A percentile compares a stretch with the other conserved stretches of the same genome.
Evolutionary conservation across 2,888 invertebrate species (phyloP).

Genomic region (Conistra vaccinii): DNA sequence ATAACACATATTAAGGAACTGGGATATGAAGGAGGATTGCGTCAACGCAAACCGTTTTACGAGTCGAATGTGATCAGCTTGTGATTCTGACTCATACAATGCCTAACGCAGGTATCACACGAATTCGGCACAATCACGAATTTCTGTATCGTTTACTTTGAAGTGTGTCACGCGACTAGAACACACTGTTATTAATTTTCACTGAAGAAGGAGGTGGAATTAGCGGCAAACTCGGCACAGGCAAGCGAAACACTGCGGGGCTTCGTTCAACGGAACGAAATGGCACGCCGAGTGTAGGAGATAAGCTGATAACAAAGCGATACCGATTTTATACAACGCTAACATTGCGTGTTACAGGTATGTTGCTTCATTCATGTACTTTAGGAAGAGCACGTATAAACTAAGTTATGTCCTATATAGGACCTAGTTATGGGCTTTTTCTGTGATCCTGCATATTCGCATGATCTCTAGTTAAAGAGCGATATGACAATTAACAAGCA

Average conservation of each 20-base stretch:
- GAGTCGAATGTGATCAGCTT: conserved; percentile 64
- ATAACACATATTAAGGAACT: conserved; percentile 52
- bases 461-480: conserved; percentile 44
- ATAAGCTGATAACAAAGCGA: conserved; percentile 89
- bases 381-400: conserved; percentile 29
- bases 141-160: conserved; percentile 61
- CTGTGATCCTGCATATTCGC: conserved; percentile 10
- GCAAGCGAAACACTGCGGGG: conserved; percentile 81
- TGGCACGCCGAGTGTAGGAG: conserved; percentile 84
- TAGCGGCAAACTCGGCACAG: conserved; percentile 76
- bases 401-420: not conserved
- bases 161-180: conserved; percentile 73
- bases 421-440: not conserved
- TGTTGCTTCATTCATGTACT: conserved; percentile 66
- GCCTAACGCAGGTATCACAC: conserved; percentile 67
- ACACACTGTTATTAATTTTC: conserved; percentile 71
- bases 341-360: conserved; percentile 78
- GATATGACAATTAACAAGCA: conserved; percentile 45
- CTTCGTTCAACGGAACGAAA: conserved; percentile 81
- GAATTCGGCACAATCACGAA: conserved; percentile 67
- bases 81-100: conserved; percentile 71
- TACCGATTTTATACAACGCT: conserved; percentile 81
- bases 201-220: conserved; percentile 70
- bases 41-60: conserved; percentile 67
- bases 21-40: conserved; percentile 62